A percentile compares a stretch with the other conserved stretches of the same genome.
Conservation (phyloP, 2,888 invertebrate species). For the Amphimallon solstitiale region DNA sequence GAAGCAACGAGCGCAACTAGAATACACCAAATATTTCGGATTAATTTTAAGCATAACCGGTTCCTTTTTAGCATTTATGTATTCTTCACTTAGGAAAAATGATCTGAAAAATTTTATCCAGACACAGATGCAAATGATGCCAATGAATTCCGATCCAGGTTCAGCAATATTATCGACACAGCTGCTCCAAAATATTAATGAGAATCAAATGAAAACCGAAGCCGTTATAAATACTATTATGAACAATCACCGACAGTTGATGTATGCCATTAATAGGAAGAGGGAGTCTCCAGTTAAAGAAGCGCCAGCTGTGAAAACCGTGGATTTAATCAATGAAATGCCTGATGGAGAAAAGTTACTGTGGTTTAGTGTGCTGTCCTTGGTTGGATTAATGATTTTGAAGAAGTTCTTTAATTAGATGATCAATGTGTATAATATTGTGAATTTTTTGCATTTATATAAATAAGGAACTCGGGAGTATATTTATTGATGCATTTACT, state of each 20-base stretch:
- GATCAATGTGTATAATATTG: no score
- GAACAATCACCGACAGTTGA: constrained; percentile 39
- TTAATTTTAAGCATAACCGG: constrained; percentile 58
- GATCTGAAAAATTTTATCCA: constrained; percentile 57
- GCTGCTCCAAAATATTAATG: neutral
- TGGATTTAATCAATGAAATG: constrained; percentile 20
- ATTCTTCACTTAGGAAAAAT: constrained; percentile 56
- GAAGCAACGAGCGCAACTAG: constrained; percentile 81
- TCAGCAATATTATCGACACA: no score
- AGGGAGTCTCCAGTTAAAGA: no score
- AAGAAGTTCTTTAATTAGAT: constrained; percentile 20
- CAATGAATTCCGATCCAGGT: no score
- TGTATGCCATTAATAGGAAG: constrained; percentile 24
- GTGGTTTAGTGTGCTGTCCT: constrained; percentile 29
- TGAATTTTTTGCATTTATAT: no score
- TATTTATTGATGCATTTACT: no score
- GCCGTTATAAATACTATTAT: constrained; percentile 29
- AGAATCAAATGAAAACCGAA: constrained; percentile 16
- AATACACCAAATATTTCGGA: constrained; percentile 84
- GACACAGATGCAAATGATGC: no score
- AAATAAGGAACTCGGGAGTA: no score
- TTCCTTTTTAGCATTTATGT: constrained; percentile 58
- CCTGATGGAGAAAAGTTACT: constrained; percentile 34
- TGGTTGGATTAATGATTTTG: constrained; percentile 35
- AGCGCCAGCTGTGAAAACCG: neutral